Percentiles rank a stretch among this genome's conserved stretches.
phyloP scores from a whole-genome alignment of 2,888 invertebrate genomes.

The Folsomia candida region DNA sequence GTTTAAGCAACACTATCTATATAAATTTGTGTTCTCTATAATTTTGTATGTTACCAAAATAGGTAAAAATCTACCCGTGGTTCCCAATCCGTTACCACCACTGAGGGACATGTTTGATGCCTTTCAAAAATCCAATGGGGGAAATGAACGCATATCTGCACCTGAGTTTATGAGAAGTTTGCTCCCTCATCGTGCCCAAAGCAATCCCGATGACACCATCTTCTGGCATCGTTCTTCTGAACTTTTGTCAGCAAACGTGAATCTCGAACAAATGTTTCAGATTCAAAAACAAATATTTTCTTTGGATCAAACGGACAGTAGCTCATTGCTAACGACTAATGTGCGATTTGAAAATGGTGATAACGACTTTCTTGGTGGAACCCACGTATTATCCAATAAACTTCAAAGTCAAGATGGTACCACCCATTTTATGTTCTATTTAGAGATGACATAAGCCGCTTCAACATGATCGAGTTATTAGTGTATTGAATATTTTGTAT shows the following conservation, averaged over 20 bases:
- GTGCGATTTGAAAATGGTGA: background rate
- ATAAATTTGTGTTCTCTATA: background rate
- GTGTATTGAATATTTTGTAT: too few relatives aligned
- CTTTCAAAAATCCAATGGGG: slow-evolving; percentile 33
- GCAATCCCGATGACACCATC: slow-evolving; percentile 19
- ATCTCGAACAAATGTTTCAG: slow-evolving; percentile 23
- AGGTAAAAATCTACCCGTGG: slow-evolving; percentile 38
- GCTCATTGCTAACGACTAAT: too few relatives aligned
- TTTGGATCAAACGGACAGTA: background rate
- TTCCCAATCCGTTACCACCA: slow-evolving; percentile 42
- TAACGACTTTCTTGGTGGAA: background rate
- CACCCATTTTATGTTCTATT: too few relatives aligned
- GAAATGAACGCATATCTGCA: slow-evolving; percentile 31
- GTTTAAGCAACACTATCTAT: background rate
- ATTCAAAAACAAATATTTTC: slow-evolving; percentile 12
- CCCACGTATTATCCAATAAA: background rate
- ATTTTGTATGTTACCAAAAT: background rate
- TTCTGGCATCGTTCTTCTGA: slow-evolving; percentile 38
- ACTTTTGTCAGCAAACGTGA: slow-evolving; percentile 20
- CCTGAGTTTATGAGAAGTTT: slow-evolving; percentile 30
- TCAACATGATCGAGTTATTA: too few relatives aligned
- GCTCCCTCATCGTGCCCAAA: slow-evolving; percentile 32
- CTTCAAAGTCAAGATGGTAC: too few relatives aligned
- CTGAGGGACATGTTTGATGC: slow-evolving; percentile 35
- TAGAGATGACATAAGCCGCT: too few relatives aligned